Base-by-base conservation (phyloP, 2,888 invertebrate species). In the Epirrita christyi region DNA sequence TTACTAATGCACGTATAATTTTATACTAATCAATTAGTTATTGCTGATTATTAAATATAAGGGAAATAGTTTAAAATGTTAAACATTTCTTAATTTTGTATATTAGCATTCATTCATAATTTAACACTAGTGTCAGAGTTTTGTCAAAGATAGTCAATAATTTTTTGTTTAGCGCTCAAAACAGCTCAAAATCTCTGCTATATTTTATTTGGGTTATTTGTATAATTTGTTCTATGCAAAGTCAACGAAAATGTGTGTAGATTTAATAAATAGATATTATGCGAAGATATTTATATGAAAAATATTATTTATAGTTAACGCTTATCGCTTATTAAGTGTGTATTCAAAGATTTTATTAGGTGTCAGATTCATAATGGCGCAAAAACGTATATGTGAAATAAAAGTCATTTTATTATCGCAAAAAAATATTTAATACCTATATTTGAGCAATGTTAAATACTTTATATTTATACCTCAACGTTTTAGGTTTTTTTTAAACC, bases 271-370 rank as follows among this genome's bases (percentile, higher is more conserved):
- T 59, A 66, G 57, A 61, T 61, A 61, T 59, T 63, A 76, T 69
- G 64, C 65, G 61, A 71, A 67, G 64, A 69, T 67, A 62, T 64
- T 67, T 64, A 66, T 69, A 75, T 68, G 64, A 70, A 56, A 55
- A 37, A 54, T 43, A 34, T 55, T 58, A 64, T 74, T 55, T 59
- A 59, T 59, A 65, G 40, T 50, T 61, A 61, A 64, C 42, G 77
- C 75, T 78, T 74, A 36, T 61, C 34, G 73, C 72, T 75, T 70
- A 21, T 21, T 21, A 45, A 68, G 70, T 74, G 70, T 79, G 71
- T 75, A 68, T 57, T 67, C 63, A 50, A 56, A 63, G 13, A 49
- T 48, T 63, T 56, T 58, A 34, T 62, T 45, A 50, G 53, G 47
- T 64, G 62, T 60, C 58, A 45, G n/a, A 46, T 28, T 40, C 46